These are phyloP conservation scores for Trogon surrucura DNA, from an alignment of 2,113 vertebrate species.

Conservation along the genomic window DNA sequence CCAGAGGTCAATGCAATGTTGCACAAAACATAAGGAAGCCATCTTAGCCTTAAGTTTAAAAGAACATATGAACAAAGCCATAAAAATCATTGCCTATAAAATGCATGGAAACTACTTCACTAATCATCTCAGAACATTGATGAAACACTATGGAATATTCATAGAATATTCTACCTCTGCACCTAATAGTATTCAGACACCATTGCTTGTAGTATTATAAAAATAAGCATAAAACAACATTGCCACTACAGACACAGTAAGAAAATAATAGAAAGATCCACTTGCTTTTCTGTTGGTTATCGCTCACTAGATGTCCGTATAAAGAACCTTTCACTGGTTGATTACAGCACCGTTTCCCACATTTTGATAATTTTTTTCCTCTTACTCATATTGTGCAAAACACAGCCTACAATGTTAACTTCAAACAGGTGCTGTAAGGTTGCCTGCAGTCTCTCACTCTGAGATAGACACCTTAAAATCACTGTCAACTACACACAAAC, in stretches of 20 bases:
- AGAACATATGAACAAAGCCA: background rate
- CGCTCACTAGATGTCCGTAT: accelerated
- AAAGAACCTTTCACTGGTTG: background rate
- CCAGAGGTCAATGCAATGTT: background rate
- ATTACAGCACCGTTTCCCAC: background rate
- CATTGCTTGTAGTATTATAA: background rate
- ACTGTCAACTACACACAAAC: background rate
- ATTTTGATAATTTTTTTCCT: background rate
- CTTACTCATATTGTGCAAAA: background rate
- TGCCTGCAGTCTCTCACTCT: background rate
- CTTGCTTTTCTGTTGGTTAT: background rate
- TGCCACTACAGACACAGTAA: background rate
- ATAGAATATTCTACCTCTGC: background rate
- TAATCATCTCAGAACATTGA: background rate
- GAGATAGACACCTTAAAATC: background rate
- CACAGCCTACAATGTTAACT: background rate
- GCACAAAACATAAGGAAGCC: background rate
- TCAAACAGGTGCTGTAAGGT: background rate
- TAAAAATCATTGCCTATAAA: background rate
- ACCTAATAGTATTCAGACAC: background rate
- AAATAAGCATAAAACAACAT: background rate
- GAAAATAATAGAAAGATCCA: background rate
- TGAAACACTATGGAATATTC: background rate
- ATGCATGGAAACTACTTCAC: background rate
- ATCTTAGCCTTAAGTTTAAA: accelerated